Base-by-base conservation (phyloP, 2,797 vertebrate species). In the Xiphorhynchus erythropygius region DNA sequence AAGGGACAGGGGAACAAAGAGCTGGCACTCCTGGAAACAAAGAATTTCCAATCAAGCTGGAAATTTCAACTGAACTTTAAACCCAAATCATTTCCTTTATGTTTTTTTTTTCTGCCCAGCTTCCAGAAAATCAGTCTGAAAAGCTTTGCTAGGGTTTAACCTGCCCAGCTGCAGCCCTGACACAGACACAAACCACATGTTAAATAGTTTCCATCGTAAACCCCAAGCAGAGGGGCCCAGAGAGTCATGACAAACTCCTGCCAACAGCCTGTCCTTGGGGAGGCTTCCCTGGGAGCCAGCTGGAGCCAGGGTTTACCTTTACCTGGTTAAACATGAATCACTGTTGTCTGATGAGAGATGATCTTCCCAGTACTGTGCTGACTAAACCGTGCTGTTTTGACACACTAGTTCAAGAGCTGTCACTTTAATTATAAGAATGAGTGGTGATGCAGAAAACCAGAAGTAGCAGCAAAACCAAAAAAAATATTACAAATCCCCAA, bases 361-460 rank as follows among this genome's bases (percentile, higher is more conserved):
- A 91, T 94, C 82, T 49, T 87, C 80, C 93, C 91, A 56, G 87
- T 25, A 67, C 91, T 93, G 84, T 57, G 39, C 91, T 95, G 78
- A 91, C 75, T 96, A 78, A 91, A 39, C 71, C 4, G 2, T 65
- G 89, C 27, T 96, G 94, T 95, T 97, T 89, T 95, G 94, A 97
- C 90, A 83, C n/a, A 18, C 71, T 37, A 89, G 95, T 81, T 96
- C 93, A 78, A 74, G 84, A 96, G 85, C 83, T 95, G 93, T 95
- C 91, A 85, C 80, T 92, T 89, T 60, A 80, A 94, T 96, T 95
- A 50, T 55, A 77, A 89, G 76, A 95, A 91, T 41, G 77, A 93
- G 70, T 57, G 49, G 59, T 87, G 75, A 89, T 89, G 91, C 84
- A 96, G 74, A 87, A 94, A 94, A 67, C 53, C 87, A 93, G 77